A percentile compares a stretch with the other conserved stretches of the same genome.
Conservation (phyloP, 2,888 invertebrate species). For the Spilarctia lutea region DNA sequence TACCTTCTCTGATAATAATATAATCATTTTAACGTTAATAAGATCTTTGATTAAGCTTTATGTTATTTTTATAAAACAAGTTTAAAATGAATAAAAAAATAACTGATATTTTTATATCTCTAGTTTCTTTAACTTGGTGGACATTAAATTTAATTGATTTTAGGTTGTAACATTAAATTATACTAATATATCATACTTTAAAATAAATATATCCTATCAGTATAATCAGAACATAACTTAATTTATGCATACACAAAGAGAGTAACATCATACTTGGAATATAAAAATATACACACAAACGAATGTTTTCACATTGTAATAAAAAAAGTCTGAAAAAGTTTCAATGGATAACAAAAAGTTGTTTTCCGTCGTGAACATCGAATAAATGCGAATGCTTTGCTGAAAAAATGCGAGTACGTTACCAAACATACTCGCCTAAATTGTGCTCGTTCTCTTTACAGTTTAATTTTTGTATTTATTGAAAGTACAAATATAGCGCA, state of each 20-base stretch:
- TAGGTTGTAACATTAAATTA: no score
- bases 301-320: slow-evolving; percentile 24
- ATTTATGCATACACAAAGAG: neutral
- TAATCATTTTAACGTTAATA: neutral
- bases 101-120: neutral
- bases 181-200: neutral
- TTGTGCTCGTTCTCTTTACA: neutral
- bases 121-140: no score
- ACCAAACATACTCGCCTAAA: neutral
- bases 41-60: neutral
- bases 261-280: neutral
- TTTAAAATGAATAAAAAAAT: neutral
- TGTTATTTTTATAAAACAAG: neutral
- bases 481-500: neutral
- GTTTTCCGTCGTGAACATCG: slow-evolving; percentile 42
- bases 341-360: slow-evolving; percentile 45
- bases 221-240: neutral
- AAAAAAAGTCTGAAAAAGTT: slow-evolving; percentile 34
- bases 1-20: neutral
- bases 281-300: slow-evolving; percentile 1
- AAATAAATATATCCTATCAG: neutral
- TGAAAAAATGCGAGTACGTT: neutral
- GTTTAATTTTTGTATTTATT: neutral
- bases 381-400: slow-evolving; percentile 32
- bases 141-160: no score